Conservation (phyloP, 2,113 vertebrate species). For the Myanophis thanlyinensis region DNA sequence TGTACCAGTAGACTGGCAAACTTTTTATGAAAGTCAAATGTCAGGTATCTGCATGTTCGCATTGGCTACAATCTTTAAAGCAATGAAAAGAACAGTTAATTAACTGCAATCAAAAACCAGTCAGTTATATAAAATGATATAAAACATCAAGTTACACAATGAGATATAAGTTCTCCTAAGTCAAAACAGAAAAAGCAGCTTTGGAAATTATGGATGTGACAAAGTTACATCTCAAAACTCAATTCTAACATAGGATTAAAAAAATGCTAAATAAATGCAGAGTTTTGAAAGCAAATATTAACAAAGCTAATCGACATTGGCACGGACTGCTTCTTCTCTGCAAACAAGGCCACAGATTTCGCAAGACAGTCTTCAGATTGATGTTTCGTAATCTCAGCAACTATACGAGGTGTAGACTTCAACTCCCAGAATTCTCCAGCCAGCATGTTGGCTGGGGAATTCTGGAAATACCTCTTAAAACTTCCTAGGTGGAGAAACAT, state of each 20-base stretch:
- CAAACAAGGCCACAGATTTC: background rate
- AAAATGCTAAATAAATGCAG: background rate
- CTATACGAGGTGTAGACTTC: background rate
- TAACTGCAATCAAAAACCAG: background rate
- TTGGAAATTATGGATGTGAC: background rate
- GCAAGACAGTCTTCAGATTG: background rate
- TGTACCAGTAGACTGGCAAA: background rate
- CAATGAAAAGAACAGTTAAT: background rate
- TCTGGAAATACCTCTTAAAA: background rate
- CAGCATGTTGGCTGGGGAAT: background rate
- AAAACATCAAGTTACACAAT: background rate
- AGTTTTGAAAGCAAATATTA: background rate
- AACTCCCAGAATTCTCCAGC: background rate
- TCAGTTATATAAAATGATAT: background rate
- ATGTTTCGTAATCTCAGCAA: background rate
- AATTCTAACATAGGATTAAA: background rate
- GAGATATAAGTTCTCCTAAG: background rate
- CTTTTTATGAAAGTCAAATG: rapidly evolving
- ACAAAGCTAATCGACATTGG: background rate
- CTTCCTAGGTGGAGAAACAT: background rate
- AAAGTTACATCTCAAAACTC: background rate
- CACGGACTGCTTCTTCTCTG: background rate
- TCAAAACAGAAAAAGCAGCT: background rate
- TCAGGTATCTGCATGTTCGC: background rate
- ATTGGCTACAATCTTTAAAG: background rate